Conservation (phyloP, 1,140 invertebrate genomes). For the Ceratosolen solmsi region DNA sequence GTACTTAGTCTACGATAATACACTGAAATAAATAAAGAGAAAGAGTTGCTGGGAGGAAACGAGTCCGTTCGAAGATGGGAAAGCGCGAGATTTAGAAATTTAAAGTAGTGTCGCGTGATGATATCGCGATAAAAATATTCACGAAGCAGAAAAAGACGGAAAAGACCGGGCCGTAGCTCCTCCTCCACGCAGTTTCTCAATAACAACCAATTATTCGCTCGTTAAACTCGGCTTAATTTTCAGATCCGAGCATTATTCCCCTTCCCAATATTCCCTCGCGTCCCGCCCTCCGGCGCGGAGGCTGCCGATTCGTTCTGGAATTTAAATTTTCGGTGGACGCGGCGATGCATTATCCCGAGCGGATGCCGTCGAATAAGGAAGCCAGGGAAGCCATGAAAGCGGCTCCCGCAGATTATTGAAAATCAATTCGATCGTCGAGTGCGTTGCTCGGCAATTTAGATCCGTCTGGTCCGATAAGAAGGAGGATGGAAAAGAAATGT, state of each 20-base stretch:
- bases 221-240: not conserved
- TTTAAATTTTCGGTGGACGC: not conserved
- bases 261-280: too few relatives aligned
- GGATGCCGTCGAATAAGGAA: not conserved
- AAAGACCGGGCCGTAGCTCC: too few relatives aligned
- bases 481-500: not conserved
- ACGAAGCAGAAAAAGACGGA: too few relatives aligned
- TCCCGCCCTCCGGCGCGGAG: too few relatives aligned
- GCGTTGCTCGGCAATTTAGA: constrained; percentile 32
- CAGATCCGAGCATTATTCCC: not conserved
- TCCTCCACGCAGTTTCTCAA: not conserved
- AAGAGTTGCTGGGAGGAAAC: too few relatives aligned
- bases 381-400: not conserved
- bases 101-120: too few relatives aligned
- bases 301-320: not conserved
- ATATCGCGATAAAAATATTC: too few relatives aligned
- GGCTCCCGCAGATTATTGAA: constrained; percentile 1
- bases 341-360: not conserved
- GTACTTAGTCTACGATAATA: too few relatives aligned
- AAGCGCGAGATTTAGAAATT: too few relatives aligned
- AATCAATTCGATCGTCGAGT: not conserved
- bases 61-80: too few relatives aligned
- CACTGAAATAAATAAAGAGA: too few relatives aligned
- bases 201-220: constrained; percentile 7
- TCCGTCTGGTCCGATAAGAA: constrained; percentile 32